Evolutionary conservation across 1,140 invertebrate genomes (phyloP).

Genomic region (Manduca sexta): DNA sequence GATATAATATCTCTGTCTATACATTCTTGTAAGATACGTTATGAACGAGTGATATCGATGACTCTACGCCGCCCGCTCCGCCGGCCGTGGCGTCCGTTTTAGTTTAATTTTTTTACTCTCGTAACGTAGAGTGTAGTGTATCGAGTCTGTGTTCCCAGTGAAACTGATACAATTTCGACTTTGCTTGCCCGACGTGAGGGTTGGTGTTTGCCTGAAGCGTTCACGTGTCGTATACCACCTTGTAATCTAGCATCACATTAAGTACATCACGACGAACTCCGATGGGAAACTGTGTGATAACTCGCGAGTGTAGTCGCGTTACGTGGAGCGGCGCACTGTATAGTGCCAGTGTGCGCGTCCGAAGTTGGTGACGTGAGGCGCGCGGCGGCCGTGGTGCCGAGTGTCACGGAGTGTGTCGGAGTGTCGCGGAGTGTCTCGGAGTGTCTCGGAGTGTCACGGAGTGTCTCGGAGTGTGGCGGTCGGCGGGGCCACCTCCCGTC

Average conservation of each 20-base stretch:
- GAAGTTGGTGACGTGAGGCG: no score
- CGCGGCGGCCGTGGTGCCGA: no score
- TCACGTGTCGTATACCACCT: no score
- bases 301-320: no score
- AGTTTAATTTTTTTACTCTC: constrained; percentile 7
- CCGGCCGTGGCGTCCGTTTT: neutral
- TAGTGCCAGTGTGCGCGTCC: no score
- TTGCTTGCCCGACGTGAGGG: constrained; percentile 44
- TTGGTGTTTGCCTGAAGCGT: constrained; percentile 38
- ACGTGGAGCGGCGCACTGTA: no score
- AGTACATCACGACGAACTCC: no score
- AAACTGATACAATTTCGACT: constrained; percentile 20
- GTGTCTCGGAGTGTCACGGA: no score
- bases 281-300: no score
- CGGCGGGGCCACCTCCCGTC: constrained; percentile 19
- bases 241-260: no score
- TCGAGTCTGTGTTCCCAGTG: constrained; percentile 20
- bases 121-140: constrained; percentile 22
- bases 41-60: constrained; percentile 47
- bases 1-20: constrained; percentile 48
- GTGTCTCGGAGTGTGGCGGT: constrained; percentile 17
- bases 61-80: constrained; percentile 20
- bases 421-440: no score
- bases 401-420: no score
- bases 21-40: constrained; percentile 50